phyloP scores from a whole-genome alignment of 2,797 vertebrate genomes.

The Phylloscopus collybita region DNA sequence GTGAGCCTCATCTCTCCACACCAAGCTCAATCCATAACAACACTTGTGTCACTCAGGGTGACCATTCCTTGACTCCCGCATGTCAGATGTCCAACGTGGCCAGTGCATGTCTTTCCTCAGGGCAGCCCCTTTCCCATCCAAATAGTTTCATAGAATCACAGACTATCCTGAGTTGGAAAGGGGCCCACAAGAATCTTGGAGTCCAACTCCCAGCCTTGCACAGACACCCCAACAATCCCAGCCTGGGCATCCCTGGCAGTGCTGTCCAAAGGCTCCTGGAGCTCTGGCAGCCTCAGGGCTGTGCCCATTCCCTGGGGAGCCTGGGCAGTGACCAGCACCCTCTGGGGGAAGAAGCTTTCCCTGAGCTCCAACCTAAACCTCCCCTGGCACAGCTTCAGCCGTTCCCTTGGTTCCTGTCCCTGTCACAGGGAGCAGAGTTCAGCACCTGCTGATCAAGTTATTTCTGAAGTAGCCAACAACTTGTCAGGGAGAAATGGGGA shows the following conservation, averaged over 20 bases:
- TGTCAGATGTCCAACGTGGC: background rate
- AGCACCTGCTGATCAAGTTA: background rate
- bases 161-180: background rate
- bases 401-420: fast-evolving
- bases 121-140: background rate
- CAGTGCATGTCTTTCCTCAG: background rate
- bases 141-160: background rate
- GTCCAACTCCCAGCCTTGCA: fast-evolving
- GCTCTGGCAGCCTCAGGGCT: background rate
- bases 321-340: background rate
- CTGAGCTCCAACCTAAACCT: fast-evolving
- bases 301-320: background rate
- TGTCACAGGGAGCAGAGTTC: background rate
- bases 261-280: fast-evolving
- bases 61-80: fast-evolving
- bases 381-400: fast-evolving
- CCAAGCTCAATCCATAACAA: background rate
- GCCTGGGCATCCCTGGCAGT: fast-evolving
- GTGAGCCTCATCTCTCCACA: background rate
- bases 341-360: background rate
- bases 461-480: background rate
- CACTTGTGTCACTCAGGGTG: background rate
- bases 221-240: background rate
- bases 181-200: too few species aligned
- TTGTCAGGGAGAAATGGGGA: background rate